These are phyloP conservation scores for Glomeris maerens DNA, from an alignment of 1,140 invertebrate species.

Conservation along the genomic window DNA sequence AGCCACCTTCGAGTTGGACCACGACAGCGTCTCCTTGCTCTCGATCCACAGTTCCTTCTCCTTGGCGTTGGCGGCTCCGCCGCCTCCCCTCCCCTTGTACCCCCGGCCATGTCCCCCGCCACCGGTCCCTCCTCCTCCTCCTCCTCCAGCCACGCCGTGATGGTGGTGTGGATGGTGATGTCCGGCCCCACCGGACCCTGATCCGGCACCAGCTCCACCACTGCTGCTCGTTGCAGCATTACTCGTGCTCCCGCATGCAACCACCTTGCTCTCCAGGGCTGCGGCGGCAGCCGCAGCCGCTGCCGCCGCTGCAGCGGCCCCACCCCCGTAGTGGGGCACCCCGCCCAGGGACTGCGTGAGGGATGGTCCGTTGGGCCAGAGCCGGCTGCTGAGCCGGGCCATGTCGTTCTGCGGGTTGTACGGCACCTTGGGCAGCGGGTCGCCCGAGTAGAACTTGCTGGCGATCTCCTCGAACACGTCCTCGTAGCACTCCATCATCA, in stretches of 20 bases:
- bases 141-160: conserved; percentile 14
- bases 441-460: conserved; percentile 73
- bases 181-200: not conserved
- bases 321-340: conserved; percentile 10
- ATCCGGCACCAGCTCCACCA: conserved; percentile 8
- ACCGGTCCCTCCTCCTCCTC: not conserved
- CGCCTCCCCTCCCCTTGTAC: conserved; percentile 12
- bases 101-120: conserved; percentile 11
- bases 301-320: conserved; percentile 4
- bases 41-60: conserved; percentile 51
- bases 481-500: conserved; percentile 44
- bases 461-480: conserved; percentile 78
- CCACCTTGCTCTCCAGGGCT: not conserved
- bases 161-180: conserved; percentile 13
- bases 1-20: conserved; percentile 54
- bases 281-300: not conserved
- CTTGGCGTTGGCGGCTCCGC: conserved; percentile 19
- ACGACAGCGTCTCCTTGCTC: conserved; percentile 47
- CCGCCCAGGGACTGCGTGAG: conserved; percentile 14
- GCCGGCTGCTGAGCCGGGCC: conserved; percentile 14
- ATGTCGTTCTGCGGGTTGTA: conserved; percentile 13
- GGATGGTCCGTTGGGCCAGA: conserved; percentile 12
- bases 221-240: conserved; percentile 15
- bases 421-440: conserved; percentile 25
- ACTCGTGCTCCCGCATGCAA: conserved; percentile 14